phyloP scores from a whole-genome alignment of 2,888 invertebrate genomes.

The Sinotaia quadrata region DNA sequence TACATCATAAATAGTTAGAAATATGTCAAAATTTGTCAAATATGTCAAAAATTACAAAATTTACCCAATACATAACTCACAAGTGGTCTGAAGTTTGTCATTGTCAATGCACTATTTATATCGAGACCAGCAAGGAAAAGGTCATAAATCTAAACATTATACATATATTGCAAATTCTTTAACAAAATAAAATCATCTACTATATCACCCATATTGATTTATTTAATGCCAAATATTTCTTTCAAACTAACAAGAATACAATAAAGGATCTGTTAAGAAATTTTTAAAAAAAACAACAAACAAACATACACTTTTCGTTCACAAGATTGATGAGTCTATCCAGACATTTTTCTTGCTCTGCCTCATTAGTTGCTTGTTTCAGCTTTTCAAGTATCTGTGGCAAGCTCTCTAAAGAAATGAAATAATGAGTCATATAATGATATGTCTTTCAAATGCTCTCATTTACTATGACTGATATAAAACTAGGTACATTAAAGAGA shows the following conservation, averaged over 20 bases:
- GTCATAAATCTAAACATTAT: neutral
- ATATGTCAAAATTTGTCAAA: too few relatives aligned
- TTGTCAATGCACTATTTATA: too few relatives aligned
- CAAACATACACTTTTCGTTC: conserved; percentile 32
- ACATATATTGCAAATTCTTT: neutral
- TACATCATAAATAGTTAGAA: too few relatives aligned
- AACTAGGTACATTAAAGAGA: too few relatives aligned
- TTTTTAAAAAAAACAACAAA: neutral
- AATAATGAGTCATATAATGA: too few relatives aligned
- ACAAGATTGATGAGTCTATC: conserved; percentile 28
- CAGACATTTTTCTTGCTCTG: conserved; percentile 29
- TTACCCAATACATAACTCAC: too few relatives aligned
- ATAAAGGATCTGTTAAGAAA: neutral
- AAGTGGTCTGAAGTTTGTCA: too few relatives aligned
- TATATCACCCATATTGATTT: too few relatives aligned
- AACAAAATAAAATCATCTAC: neutral
- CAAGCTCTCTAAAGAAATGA: conserved; percentile 4
- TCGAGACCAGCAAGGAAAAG: neutral
- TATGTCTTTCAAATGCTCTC: too few relatives aligned
- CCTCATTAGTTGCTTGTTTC: neutral
- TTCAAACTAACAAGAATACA: neutral
- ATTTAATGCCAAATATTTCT: neutral
- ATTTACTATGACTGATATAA: too few relatives aligned
- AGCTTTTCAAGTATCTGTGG: conserved; percentile 15
- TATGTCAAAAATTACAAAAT: too few relatives aligned